Base-by-base conservation (phyloP, 2,797 vertebrate species). In the Sebastes paucispinis region DNA sequence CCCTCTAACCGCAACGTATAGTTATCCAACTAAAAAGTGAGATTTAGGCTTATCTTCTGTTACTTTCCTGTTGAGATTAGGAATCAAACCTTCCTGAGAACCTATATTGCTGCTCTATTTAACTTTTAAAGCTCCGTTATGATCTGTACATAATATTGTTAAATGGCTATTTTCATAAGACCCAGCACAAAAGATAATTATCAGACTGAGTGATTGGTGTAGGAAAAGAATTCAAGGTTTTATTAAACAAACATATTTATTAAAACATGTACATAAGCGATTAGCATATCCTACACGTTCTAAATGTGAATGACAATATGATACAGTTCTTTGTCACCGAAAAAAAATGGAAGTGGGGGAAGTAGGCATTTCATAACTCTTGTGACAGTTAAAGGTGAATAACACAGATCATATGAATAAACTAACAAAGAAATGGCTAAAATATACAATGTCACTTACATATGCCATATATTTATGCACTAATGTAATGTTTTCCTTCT, bases 231-330 rank as follows among this genome's bases (percentile, higher is more conserved):
- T 25, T n/a, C 24, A 59, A 27, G 5, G 57, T 73, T 84, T 91
- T 86, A 87, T 90, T 89, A 86, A 92, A 88, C 78, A 87, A 92
- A 78, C 62, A 69, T 84, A 78, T 93, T 94, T 93, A 92, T 91
- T 93, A 85, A 93, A 93, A 91, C 65, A 71, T 91, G 81, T 87
- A 92, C 88, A 92, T 88, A 87, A 75, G 84, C 81, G 85, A 87
- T 88, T 80, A 79, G 76, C 82, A 89, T 89, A 86, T 86, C 64
- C 90, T 91, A 92, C 83, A 89, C 66, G 69, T 81, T 85, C 89
- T 90, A 95, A 88, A 84, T 75, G 74, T 88, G 86, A 91, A 87
- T 87, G 83, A 89, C 77, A 82, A 81, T 79, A 83, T 78, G 59
- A 73, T 86, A 87, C 81, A 89, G 86, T 75, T 89, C 31, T 27